These are phyloP conservation scores for Lucinisca nassula DNA, from an alignment of 2,888 invertebrate genomes.

Conservation along the genomic window DNA sequence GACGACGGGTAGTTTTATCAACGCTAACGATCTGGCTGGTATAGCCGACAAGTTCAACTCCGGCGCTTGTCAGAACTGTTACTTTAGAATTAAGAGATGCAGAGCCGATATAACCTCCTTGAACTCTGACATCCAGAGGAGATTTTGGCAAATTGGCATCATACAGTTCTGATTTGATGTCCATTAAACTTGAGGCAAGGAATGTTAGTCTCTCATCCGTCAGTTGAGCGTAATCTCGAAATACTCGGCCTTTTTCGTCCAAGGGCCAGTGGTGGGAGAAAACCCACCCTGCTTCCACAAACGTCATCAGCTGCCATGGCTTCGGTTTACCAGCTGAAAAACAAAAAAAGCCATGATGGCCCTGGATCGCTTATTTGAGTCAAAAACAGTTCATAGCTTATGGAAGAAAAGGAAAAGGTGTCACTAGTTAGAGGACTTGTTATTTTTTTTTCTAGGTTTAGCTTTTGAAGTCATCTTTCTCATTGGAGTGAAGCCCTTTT, in stretches of 20 bases:
- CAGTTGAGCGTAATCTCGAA: conserved; percentile 73
- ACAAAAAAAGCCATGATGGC: too few relatives aligned
- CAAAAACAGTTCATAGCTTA: too few relatives aligned
- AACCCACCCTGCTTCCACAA: conserved; percentile 68
- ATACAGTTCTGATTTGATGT: conserved; percentile 66
- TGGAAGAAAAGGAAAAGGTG: too few relatives aligned
- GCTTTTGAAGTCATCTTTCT: too few relatives aligned
- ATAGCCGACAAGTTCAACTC: conserved; percentile 62
- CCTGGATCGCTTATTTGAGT: too few relatives aligned
- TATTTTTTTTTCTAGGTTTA: too few relatives aligned
- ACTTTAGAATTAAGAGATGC: conserved; percentile 73
- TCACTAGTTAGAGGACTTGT: too few relatives aligned
- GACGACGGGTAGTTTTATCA: conserved; percentile 79
- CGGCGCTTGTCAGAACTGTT: conserved; percentile 53
- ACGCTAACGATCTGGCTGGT: conserved; percentile 81
- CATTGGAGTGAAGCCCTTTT: too few relatives aligned
- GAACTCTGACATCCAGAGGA: conserved; percentile 69
- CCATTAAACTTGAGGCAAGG: conserved; percentile 70
- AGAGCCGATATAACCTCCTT: conserved; percentile 76
- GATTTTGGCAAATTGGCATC: conserved; percentile 64
- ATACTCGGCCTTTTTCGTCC: conserved; percentile 69
- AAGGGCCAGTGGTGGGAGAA: conserved; percentile 71
- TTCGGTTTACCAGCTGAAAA: conserved; percentile 66
- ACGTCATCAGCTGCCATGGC: conserved; percentile 72
- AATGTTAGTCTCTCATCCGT: conserved; percentile 74